A percentile compares a stretch with the other conserved stretches of the same genome.
These are phyloP conservation scores for Eleutherodactylus coqui DNA, from an alignment of 2,797 vertebrate species.

Conservation along the genomic window DNA sequence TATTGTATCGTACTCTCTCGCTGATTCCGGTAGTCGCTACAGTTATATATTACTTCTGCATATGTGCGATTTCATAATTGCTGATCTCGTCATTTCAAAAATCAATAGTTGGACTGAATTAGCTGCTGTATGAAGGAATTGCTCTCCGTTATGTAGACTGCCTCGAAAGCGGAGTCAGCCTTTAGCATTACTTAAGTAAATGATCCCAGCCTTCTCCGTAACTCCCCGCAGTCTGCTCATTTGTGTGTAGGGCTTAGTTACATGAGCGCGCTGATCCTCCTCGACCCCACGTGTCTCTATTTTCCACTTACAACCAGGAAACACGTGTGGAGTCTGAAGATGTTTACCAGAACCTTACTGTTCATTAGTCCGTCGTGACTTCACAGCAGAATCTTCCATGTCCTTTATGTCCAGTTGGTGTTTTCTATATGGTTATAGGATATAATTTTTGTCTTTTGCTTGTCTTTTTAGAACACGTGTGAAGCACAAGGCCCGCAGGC, in stretches of 20 bases:
- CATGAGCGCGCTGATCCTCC: neutral
- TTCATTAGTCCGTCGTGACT: neutral
- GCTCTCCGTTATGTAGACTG: neutral
- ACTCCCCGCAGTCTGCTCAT: neutral
- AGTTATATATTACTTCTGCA: no score
- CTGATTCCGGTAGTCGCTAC: no score
- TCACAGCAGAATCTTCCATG: no score
- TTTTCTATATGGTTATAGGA: neutral
- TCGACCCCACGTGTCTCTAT: neutral
- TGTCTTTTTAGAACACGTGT: no score
- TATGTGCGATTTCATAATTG: no score
- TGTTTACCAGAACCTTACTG: neutral
- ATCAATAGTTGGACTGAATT: neutral
- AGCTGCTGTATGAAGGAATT: neutral
- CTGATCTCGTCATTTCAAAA: no score
- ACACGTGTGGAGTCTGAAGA: neutral
- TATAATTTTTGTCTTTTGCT: no score
- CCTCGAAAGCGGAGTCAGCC: neutral
- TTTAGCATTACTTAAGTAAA: neutral
- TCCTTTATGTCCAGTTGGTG: neutral
- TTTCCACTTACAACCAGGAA: constrained; percentile 4
- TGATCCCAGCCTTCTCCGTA: neutral
- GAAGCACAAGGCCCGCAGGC: no score
- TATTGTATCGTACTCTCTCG: no score
- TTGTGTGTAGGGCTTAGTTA: neutral